Evolutionary conservation across 2,797 vertebrate genomes (phyloP).

Genomic region (Lepilemur septentrionalis): DNA sequence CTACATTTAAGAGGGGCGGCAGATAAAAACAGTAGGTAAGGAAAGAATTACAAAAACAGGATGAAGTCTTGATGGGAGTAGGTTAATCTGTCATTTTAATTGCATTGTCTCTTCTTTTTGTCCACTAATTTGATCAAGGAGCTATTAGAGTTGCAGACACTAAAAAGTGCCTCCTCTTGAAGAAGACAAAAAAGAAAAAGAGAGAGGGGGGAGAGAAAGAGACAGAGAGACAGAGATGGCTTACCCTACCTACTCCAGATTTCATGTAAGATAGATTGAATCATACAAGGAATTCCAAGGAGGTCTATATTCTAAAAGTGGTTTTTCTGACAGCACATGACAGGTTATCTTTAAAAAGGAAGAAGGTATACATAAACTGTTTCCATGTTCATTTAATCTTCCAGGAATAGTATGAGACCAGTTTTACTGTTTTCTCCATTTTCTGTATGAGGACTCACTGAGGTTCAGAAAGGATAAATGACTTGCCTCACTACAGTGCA

Average conservation of each 20-base stretch:
- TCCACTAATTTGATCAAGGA: constrained; percentile 56
- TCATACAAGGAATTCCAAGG: background rate
- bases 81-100: constrained; percentile 55
- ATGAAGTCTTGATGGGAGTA: constrained; percentile 15
- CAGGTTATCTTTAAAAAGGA: background rate
- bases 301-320: background rate
- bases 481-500: background rate
- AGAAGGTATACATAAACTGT: background rate
- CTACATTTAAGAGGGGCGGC: constrained; percentile 22
- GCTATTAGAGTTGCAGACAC: background rate
- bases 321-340: background rate
- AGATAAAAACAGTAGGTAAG: constrained; percentile 32
- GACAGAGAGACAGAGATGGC: background rate
- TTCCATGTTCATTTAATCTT: background rate
- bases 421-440: background rate
- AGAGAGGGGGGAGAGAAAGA: background rate
- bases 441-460: background rate
- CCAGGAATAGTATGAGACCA: background rate
- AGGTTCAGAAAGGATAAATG: background rate
- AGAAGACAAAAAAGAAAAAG: background rate
- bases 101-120: constrained; percentile 41
- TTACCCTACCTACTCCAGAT: background rate
- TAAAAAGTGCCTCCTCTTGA: constrained; percentile 35
- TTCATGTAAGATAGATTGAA: background rate
- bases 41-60: constrained; percentile 42